A percentile compares a stretch with the other conserved stretches of the same genome.
Evolutionary conservation across 2,888 invertebrate species (phyloP).

Genomic region (Camponotus fellah): DNA sequence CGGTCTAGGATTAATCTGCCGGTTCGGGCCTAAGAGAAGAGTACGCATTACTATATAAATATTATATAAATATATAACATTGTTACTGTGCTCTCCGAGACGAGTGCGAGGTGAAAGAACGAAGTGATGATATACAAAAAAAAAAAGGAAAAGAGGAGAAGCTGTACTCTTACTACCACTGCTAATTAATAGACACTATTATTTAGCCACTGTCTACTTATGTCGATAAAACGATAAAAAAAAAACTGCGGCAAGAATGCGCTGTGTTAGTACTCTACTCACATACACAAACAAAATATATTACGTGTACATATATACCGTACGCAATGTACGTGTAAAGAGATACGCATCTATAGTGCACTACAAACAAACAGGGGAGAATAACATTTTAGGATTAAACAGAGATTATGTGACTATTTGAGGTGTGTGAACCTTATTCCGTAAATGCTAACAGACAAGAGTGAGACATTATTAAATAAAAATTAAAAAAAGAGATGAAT

Average conservation of each 20-base stretch:
- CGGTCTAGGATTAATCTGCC: conserved; percentile 76
- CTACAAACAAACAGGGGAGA: conserved; percentile 20
- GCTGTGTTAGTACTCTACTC: conserved; percentile 41
- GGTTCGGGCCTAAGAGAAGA: conserved; percentile 67
- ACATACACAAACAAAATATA: conserved; percentile 37
- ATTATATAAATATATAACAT: conserved; percentile 40
- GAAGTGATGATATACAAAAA: conserved; percentile 48
- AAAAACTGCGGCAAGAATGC: conserved; percentile 37
- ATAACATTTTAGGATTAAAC: conserved; percentile 71
- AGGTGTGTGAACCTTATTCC: conserved; percentile 72
- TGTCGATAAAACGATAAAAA: conserved; percentile 57
- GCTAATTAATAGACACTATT: conserved; percentile 69
- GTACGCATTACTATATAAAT: conserved; percentile 66
- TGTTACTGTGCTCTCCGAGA: conserved; percentile 50
- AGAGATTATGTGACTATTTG: conserved; percentile 75
- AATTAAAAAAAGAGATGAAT: conserved; percentile 65
- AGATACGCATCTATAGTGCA: conserved; percentile 51
- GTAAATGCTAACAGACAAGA: conserved; percentile 76
- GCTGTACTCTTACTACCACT: conserved; percentile 71
- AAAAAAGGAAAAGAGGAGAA: conserved; percentile 29
- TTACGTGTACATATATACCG: conserved; percentile 61
- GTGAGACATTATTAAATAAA: conserved; percentile 74
- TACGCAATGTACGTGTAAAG: conserved; percentile 51
- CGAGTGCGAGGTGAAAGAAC: conserved; percentile 36
- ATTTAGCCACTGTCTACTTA: conserved; percentile 69